Conservation (phyloP, 2,888 invertebrate species). For the Trichopoda pennipes region DNA sequence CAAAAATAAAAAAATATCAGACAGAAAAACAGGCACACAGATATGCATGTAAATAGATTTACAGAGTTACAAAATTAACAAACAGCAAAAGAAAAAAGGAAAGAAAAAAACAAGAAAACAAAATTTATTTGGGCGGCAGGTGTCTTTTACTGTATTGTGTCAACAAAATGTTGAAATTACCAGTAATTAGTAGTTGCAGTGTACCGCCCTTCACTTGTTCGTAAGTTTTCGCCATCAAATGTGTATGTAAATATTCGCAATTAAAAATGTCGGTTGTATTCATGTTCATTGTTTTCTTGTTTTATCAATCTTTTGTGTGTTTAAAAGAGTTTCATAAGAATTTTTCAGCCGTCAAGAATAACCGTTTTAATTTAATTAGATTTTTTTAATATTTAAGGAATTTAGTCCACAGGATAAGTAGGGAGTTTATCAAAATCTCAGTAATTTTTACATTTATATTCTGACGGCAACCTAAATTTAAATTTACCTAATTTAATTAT, state of each 20-base stretch:
- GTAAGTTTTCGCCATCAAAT: slow-evolving; percentile 13
- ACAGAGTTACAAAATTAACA: slow-evolving; percentile 52
- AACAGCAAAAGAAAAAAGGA: slow-evolving; percentile 3
- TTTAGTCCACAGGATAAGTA: slow-evolving; percentile 20
- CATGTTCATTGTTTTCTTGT: neutral
- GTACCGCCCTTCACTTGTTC: slow-evolving; percentile 40
- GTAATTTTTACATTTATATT: too few species aligned
- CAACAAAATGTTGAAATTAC: slow-evolving; percentile 67
- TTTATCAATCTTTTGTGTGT: neutral
- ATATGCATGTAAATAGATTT: slow-evolving; percentile 20
- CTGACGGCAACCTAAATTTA: too few species aligned
- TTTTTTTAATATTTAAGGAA: neutral
- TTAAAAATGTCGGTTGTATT: slow-evolving; percentile 53
- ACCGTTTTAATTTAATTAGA: slow-evolving; percentile 28
- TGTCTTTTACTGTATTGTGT: slow-evolving; percentile 66
- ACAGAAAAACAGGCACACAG: slow-evolving; percentile 16
- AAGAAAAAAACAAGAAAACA: slow-evolving; percentile 49
- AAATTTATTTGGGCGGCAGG: slow-evolving; percentile 69
- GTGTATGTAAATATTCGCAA: slow-evolving; percentile 59
- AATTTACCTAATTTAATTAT: too few species aligned
- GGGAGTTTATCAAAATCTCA: too few species aligned
- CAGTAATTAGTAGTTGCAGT: slow-evolving; percentile 65
- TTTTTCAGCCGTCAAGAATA: slow-evolving; percentile 14
- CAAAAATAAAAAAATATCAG: neutral
- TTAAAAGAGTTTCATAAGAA: slow-evolving; percentile 62